Evolutionary conservation across 2,888 invertebrate genomes (phyloP).

Genomic region (Phanerotoma sp.): DNA sequence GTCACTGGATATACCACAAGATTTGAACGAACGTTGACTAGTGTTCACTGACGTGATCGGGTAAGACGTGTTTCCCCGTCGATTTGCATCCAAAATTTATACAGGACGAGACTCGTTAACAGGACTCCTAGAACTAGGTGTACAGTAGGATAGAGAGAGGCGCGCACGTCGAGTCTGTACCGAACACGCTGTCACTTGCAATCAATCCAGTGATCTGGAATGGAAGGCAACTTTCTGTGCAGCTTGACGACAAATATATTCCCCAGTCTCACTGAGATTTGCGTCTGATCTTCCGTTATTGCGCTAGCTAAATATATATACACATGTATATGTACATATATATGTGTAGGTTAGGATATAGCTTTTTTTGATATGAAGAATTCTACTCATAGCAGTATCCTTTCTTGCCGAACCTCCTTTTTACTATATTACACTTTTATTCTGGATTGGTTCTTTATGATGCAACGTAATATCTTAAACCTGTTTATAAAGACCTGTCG

Average conservation of each 20-base stretch:
- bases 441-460: neutral
- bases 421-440: neutral
- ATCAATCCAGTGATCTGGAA: slow-evolving; percentile 24
- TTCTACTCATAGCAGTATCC: too few relatives aligned
- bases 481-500: slow-evolving; percentile 10
- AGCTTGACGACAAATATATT: slow-evolving; percentile 9
- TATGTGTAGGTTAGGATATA: neutral
- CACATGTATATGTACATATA: neutral
- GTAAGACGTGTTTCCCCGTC: slow-evolving; percentile 18
- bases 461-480: slow-evolving; percentile 4
- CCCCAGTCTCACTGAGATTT: slow-evolving; percentile 1
- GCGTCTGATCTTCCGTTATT: neutral
- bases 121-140: slow-evolving; percentile 6
- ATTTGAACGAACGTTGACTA: slow-evolving; percentile 6
- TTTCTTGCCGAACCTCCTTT: too few relatives aligned
- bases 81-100: slow-evolving; percentile 27
- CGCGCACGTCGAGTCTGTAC: slow-evolving; percentile 9
- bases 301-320: neutral
- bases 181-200: slow-evolving; percentile 22
- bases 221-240: slow-evolving; percentile 11
- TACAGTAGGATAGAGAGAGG: slow-evolving; percentile 11
- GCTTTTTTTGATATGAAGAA: too few relatives aligned
- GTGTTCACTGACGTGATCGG: slow-evolving; percentile 13
- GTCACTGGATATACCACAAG: neutral
- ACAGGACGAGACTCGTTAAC: slow-evolving; percentile 25